Conservation (phyloP, 2,797 vertebrate species). For the Euphonia xanthogaster region DNA sequence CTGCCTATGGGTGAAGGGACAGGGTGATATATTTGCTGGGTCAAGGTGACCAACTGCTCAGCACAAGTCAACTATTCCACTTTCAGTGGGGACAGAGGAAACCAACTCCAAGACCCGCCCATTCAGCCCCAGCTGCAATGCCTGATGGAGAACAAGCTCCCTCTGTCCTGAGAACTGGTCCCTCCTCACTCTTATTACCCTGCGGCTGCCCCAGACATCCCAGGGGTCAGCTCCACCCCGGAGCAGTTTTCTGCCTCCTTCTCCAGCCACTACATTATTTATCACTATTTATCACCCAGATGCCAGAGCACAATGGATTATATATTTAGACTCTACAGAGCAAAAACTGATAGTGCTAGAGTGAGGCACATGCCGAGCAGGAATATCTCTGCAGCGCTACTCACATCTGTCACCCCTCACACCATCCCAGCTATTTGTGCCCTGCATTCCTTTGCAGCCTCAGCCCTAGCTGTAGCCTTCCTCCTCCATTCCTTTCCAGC, state of each 20-base stretch:
- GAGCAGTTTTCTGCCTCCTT: not conserved
- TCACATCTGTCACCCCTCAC: not conserved
- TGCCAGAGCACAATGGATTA: not conserved
- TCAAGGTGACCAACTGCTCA: not conserved
- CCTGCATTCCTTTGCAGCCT: conserved; percentile 12
- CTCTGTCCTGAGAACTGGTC: not conserved
- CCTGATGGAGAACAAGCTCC: not conserved
- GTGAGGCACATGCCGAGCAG: not conserved
- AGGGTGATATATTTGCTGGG: not conserved
- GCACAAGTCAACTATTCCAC: not conserved
- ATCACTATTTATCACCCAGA: conserved; percentile 7
- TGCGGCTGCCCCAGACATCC: not conserved
- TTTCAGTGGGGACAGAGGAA: not conserved
- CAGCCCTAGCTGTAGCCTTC: not conserved
- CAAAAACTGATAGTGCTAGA: conserved; percentile 1
- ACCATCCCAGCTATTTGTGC: not conserved
- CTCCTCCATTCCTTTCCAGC: not conserved
- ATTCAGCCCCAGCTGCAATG: not conserved
- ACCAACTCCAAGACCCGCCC: not conserved
- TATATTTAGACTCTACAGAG: conserved; percentile 6
- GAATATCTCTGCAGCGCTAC: not conserved
- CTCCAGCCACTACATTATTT: not conserved
- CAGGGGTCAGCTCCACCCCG: not conserved
- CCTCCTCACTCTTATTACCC: not conserved
- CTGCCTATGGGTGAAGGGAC: not conserved